Base-by-base conservation (phyloP, 1,140 invertebrate species). In the Paraescarpia echinospica region DNA sequence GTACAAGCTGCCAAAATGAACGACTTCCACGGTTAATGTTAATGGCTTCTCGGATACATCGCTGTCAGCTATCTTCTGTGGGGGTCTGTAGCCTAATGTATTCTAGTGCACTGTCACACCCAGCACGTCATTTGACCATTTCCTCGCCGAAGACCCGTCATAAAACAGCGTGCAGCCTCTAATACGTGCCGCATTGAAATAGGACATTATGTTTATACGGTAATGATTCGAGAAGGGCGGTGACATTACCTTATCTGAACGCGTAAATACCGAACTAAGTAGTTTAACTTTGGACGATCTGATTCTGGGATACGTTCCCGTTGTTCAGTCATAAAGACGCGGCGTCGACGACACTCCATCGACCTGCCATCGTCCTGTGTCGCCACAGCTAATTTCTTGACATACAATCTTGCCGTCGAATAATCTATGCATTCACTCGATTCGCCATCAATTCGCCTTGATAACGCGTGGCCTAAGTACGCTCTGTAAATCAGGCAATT, bases 201-300 rank as follows among this genome's bases (percentile, higher is more conserved):
- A 31, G 59, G 59, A 77, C 59, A 77, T 77, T 77, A 77, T 77
- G 59, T 77, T 77, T 77, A 77, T 77, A 77, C 59, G 59, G 59
- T 77, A 77, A 77, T 77, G 59, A 77, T 77, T 77, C 59, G 59
- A 27, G 12, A 4, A 27, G 59, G 59, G 59, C 59, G 59, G 59
- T 31, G 59, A 77, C 59, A 77, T 77, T 77, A 77, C 59, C 59
- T 77, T 77, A 77, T 77, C 59, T 77, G 1, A 31, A 77, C 18
- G 59, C 59, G 59, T 77, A 77, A 77, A 77, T 77, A 77, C 59
- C 59, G 59, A 77, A 77, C 59, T 77, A 77, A 77, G 59, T 77
- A 77, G 59, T 77, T 77, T 77, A 77, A 77, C 59, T 77, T 18
- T 77, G 59, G 22, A 27, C 59, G 59, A 77, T 77, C 59, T 77